phyloP scores from a whole-genome alignment of 2,888 invertebrate genomes.

The Hymenopus coronatus region DNA sequence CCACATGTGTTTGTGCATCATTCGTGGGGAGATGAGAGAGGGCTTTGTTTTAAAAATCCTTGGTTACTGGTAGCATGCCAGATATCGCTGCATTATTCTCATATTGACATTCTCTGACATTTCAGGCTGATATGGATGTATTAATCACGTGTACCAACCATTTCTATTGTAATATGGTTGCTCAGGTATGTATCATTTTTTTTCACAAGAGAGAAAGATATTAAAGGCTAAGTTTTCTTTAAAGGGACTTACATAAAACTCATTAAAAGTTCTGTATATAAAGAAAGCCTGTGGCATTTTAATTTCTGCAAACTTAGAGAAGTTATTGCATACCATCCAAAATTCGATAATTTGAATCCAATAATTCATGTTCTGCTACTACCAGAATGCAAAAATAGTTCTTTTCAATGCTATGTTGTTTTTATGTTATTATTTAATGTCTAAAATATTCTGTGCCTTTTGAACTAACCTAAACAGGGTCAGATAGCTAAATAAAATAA shows the following conservation, averaged over 20 bases:
- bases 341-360: no score
- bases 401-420: no score
- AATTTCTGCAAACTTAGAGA: no score
- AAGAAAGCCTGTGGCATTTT: no score
- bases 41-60: not conserved
- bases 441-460: no score
- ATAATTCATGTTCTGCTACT: no score
- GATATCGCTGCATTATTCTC: not conserved
- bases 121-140: not conserved
- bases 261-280: no score
- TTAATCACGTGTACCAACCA: not conserved
- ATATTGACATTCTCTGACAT: not conserved
- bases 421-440: no score
- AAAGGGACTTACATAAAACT: not conserved
- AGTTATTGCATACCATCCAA: no score
- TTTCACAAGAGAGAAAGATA: not conserved
- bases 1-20: not conserved
- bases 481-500: no score
- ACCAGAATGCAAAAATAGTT: no score
- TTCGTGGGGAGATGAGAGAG: not conserved
- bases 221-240: not conserved
- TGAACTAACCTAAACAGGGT: no score
- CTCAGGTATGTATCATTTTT: not conserved
- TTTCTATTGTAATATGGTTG: not conserved
- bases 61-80: not conserved